A percentile compares a stretch with the other conserved stretches of the same genome.
Evolutionary conservation across 2,888 invertebrate species (phyloP).

Genomic region (Pseudococcus jackbeardsleyi): DNA sequence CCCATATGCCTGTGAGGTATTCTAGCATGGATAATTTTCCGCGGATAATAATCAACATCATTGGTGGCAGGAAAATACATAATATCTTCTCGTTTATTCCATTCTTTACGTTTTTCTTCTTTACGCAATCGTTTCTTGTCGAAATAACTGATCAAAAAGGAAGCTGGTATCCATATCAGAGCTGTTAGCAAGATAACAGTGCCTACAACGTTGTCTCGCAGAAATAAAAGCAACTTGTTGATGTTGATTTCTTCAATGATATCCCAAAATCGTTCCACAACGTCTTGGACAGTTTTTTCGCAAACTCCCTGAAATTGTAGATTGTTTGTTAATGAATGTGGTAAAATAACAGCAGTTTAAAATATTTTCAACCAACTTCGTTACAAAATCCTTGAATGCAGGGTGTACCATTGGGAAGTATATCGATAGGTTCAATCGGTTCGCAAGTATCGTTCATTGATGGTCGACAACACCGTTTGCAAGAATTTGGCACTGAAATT

Average conservation of each 20-base stretch:
- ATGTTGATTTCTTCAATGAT: slow-evolving; percentile 97
- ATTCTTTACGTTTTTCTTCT: slow-evolving; percentile 63
- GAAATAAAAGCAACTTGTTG: slow-evolving; percentile 88
- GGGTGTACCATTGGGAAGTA: slow-evolving; percentile 92
- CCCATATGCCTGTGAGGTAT: slow-evolving; percentile 21
- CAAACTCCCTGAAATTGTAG: slow-evolving; percentile 82
- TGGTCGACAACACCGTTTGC: slow-evolving; percentile 93
- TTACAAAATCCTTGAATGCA: slow-evolving; percentile 98
- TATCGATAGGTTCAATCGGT: slow-evolving; percentile 89
- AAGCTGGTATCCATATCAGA: slow-evolving; percentile 95
- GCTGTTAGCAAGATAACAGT: slow-evolving; percentile 91
- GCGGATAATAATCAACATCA: slow-evolving; percentile 58
- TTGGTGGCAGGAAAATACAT: slow-evolving; percentile 61
- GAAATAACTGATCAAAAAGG: slow-evolving; percentile 83
- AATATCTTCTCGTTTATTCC: slow-evolving; percentile 64
- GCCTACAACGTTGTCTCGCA: slow-evolving; percentile 94
- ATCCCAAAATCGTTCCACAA: slow-evolving; percentile 96
- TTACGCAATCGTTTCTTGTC: slow-evolving; percentile 79
- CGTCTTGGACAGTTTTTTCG: slow-evolving; percentile 94
- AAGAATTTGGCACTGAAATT: slow-evolving; percentile 88
- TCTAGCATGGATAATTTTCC: slow-evolving; percentile 59
- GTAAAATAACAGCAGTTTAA: not conserved
- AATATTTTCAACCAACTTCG: slow-evolving; percentile 74
- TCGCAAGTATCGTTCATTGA: slow-evolving; percentile 92
- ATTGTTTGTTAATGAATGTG: not conserved